phyloP scores from a whole-genome alignment of 2,113 vertebrate genomes.

The Bubo blakistoni region DNA sequence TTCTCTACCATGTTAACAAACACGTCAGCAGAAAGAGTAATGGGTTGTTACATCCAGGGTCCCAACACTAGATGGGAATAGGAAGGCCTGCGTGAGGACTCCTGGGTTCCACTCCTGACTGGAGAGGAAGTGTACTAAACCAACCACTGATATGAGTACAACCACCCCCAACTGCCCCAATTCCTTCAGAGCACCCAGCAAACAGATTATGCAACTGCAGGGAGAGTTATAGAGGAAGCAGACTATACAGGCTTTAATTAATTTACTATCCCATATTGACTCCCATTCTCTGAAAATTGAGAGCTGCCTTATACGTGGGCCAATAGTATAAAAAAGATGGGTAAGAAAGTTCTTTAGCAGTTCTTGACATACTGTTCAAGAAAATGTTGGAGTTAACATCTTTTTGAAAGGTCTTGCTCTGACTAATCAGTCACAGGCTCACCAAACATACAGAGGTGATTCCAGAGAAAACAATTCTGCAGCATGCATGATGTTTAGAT shows the following conservation, averaged over 20 bases:
- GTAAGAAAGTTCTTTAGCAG: neutral
- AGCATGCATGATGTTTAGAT: neutral
- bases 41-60: neutral
- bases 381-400: neutral
- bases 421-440: neutral
- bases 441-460: slow-evolving; percentile 2
- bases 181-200: neutral
- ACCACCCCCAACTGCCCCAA: neutral
- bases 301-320: neutral
- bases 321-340: neutral
- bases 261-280: neutral
- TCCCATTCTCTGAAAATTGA: neutral
- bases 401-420: neutral
- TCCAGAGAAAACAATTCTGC: neutral
- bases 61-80: neutral
- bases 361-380: neutral
- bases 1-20: fast-evolving
- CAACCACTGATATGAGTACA: neutral
- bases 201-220: neutral
- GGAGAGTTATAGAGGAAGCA: neutral
- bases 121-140: neutral
- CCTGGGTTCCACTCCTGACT: neutral
- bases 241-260: neutral
- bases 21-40: neutral
- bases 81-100: neutral